Conservation (phyloP, 1,140 invertebrate species). For the Drosophila chauvacae region DNA sequence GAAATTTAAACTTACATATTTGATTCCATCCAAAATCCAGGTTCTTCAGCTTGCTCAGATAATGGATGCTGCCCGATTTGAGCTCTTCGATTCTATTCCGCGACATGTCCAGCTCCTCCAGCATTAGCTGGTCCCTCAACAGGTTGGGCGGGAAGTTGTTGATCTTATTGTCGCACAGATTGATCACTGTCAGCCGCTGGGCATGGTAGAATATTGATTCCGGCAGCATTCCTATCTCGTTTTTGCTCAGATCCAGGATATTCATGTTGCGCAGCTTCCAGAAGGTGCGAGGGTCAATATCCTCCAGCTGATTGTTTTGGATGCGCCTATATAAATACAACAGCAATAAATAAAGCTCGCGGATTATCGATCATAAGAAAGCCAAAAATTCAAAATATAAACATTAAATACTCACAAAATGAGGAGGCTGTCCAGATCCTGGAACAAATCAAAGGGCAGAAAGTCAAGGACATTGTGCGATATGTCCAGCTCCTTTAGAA, state of each 20-base stretch:
- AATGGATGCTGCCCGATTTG: slow-evolving; percentile 86
- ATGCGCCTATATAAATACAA: slow-evolving; percentile 86
- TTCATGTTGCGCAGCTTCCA: slow-evolving; percentile 88
- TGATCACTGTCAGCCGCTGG: slow-evolving; percentile 87
- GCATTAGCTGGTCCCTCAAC: slow-evolving; percentile 85
- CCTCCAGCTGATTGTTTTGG: slow-evolving; percentile 90
- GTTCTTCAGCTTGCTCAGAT: slow-evolving; percentile 86
- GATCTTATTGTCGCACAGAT: slow-evolving; percentile 90
- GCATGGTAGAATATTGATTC: slow-evolving; percentile 88
- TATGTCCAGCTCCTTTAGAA: slow-evolving; percentile 90
- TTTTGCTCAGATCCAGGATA: slow-evolving; percentile 90
- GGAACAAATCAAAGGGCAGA: slow-evolving; percentile 90
- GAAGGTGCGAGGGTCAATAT: slow-evolving; percentile 88
- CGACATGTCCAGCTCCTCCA: slow-evolving; percentile 88
- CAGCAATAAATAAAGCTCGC: too few species aligned
- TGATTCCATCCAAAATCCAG: slow-evolving; percentile 87
- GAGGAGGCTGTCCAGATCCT: slow-evolving; percentile 88
- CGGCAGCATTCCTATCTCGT: slow-evolving; percentile 88
- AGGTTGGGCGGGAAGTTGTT: slow-evolving; percentile 86
- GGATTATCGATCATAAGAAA: too few species aligned
- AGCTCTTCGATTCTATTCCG: slow-evolving; percentile 87
- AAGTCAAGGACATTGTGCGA: slow-evolving; percentile 92
- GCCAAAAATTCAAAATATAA: neutral
- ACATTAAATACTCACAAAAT: slow-evolving; percentile 86
- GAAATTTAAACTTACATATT: slow-evolving; percentile 60